Percentiles rank a stretch among this genome's conserved stretches.
Conservation (phyloP, 2,113 vertebrate species). For the Burhinus bistriatus region DNA sequence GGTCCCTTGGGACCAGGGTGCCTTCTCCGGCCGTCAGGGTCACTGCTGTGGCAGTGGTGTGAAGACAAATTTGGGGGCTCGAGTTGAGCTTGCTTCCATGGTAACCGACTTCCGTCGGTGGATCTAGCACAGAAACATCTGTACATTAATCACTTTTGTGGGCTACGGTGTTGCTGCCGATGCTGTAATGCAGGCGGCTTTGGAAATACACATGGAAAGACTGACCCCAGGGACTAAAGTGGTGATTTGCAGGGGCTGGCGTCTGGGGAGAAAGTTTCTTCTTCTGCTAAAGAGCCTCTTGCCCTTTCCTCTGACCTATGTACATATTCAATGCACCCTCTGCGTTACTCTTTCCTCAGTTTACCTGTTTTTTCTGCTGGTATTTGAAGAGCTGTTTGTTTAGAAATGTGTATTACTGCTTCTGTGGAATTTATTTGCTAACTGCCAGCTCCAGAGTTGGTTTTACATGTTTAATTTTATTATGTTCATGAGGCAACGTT, state of each 20-base stretch:
- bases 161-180: neutral
- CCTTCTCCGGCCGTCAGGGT: neutral
- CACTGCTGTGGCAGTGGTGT: neutral
- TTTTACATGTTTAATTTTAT: conserved; percentile 60
- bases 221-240: neutral
- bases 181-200: neutral
- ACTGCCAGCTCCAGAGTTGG: neutral
- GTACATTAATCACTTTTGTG: neutral
- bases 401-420: neutral
- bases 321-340: fast-evolving
- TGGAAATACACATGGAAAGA: neutral
- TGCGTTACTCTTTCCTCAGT: neutral
- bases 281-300: neutral
- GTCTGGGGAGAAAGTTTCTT: neutral
- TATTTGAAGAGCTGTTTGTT: neutral
- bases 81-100: neutral
- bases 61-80: neutral
- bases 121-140: neutral
- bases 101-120: neutral
- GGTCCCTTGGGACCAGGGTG: neutral
- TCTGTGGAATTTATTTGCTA: conserved; percentile 7
- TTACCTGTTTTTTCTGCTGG: neutral
- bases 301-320: neutral
- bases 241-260: neutral
- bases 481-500: conserved; percentile 32